Percentiles rank a stretch among this genome's conserved stretches.
phyloP scores from a whole-genome alignment of 2,797 vertebrate genomes.

The Micropoecilia bifurca region DNA sequence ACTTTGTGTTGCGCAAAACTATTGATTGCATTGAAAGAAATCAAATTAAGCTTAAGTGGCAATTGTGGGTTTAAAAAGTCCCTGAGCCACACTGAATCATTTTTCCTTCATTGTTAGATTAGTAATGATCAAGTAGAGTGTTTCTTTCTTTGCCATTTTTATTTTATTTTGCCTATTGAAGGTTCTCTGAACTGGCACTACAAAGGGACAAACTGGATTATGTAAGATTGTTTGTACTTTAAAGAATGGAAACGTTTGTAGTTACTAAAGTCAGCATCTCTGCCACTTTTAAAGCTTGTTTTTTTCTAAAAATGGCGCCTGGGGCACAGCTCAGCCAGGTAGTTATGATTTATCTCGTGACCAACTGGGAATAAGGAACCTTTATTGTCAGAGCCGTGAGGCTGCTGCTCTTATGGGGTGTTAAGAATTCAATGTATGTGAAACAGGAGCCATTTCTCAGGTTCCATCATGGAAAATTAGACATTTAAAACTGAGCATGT shows the following conservation, averaged over 20 bases:
- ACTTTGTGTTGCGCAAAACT: not conserved
- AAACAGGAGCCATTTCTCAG: conserved; percentile 15
- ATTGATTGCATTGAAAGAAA: conserved; percentile 10
- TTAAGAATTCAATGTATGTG: conserved; percentile 13
- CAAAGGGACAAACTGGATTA: conserved; percentile 1
- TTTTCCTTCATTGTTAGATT: conserved; percentile 7
- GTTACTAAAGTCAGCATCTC: not conserved
- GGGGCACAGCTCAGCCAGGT: conserved; percentile 21
- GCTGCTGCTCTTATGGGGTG: conserved; percentile 6
- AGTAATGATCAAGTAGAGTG: not conserved
- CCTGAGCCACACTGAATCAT: conserved; percentile 2
- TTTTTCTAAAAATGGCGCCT: conserved; percentile 26
- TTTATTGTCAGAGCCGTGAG: conserved; percentile 30
- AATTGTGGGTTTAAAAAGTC: conserved; percentile 10
- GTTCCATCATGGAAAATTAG: conserved; percentile 22
- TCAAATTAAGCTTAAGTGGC: not conserved
- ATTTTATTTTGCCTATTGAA: not conserved
- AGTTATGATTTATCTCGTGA: conserved; percentile 31
- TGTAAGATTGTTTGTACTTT: not conserved
- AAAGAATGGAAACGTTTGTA: not conserved
- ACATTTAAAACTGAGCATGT: conserved; percentile 18
- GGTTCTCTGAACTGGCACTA: not conserved
- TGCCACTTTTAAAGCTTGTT: not conserved
- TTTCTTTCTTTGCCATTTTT: not conserved
- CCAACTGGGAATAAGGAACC: conserved; percentile 21